These are phyloP conservation scores for Cheirogaleus major DNA, from an alignment of 2,797 vertebrate genomes.

Conservation along the genomic window DNA sequence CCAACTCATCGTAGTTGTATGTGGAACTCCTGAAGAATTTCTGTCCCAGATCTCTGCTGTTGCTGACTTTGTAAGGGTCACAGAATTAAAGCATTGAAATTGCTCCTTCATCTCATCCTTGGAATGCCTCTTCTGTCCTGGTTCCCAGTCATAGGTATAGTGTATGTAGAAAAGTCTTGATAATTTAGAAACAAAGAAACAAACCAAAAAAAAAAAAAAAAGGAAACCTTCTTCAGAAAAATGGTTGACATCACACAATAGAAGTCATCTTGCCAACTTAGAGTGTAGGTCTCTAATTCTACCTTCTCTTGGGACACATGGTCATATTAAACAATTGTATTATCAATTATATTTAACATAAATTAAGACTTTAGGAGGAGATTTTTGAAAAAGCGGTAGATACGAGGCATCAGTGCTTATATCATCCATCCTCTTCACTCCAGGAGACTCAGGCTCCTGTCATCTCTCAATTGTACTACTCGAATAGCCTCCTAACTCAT, in stretches of 20 bases:
- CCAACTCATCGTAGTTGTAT: not conserved
- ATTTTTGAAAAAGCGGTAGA: not conserved
- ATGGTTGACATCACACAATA: not conserved
- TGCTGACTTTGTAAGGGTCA: not conserved
- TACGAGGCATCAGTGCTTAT: not conserved
- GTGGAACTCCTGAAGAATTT: not conserved
- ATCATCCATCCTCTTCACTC: not conserved
- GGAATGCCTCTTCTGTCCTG: not conserved
- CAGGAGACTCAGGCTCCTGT: not conserved
- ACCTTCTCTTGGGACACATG: not conserved
- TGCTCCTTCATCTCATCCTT: not conserved
- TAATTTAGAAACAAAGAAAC: not conserved
- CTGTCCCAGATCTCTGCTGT: not conserved
- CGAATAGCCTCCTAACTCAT: not conserved
- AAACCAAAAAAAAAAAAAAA: not conserved
- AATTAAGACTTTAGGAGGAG: not conserved
- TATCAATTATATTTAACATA: not conserved
- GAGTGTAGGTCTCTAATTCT: not conserved
- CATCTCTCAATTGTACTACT: not conserved
- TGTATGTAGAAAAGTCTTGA: not conserved
- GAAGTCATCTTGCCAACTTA: not conserved
- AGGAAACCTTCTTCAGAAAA: not conserved
- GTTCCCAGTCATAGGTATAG: not conserved
- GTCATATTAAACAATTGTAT: not conserved
- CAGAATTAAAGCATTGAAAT: not conserved